These are phyloP conservation scores for Conus canariensis DNA, from an alignment of 2,888 invertebrate species.

Conservation along the genomic window DNA sequence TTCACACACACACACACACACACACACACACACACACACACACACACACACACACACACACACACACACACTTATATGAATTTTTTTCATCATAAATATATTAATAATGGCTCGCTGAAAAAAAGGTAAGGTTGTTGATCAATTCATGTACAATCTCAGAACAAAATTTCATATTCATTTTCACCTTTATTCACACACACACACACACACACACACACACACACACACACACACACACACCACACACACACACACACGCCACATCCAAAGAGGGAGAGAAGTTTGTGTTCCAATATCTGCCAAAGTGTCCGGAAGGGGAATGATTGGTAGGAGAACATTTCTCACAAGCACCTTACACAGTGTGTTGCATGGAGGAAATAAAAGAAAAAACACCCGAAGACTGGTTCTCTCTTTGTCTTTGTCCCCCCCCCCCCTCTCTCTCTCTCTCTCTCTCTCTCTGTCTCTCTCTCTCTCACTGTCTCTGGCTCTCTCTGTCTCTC, in stretches of 20 bases:
- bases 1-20: not conserved
- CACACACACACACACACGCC: not conserved
- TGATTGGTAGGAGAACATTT: no score
- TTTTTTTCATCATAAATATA: not conserved
- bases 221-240: not conserved
- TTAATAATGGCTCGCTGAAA: not conserved
- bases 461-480: not conserved
- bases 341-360: no score
- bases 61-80: not conserved
- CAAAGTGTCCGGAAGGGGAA: no score
- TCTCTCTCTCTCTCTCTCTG: no score
- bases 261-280: not conserved
- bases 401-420: not conserved
- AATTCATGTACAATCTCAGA: no score
- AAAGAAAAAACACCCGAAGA: not conserved
- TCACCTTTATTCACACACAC: no score
- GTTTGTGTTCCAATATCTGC: not conserved
- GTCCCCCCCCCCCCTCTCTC: no score
- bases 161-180: no score
- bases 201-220: not conserved
- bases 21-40: constrained; percentile 3
- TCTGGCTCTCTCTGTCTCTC: no score
- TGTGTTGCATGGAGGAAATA: no score
- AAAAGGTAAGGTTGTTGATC: not conserved
- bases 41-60: not conserved